A percentile compares a stretch with the other conserved stretches of the same genome.
Evolutionary conservation across 2,888 invertebrate genomes (phyloP).

Genomic region (Hemistola chrysoprasaria): DNA sequence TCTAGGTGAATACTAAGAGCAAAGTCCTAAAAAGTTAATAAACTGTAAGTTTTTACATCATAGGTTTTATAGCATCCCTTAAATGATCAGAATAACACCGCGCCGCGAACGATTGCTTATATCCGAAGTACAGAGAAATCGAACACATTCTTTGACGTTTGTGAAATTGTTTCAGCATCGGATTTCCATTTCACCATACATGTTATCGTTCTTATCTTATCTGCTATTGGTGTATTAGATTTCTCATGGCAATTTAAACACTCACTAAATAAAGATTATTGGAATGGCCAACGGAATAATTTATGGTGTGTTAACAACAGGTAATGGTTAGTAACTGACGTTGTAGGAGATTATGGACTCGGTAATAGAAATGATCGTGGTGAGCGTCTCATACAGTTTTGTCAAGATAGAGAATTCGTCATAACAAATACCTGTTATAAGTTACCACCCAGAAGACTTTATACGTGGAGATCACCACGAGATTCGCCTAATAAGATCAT

Average conservation of each 20-base stretch:
- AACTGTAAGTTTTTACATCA: no score
- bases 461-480: no score
- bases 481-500: no score
- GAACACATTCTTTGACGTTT: constrained; percentile 37
- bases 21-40: no score
- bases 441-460: no score
- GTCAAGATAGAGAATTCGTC: no score
- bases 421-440: no score
- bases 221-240: constrained; percentile 30
- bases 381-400: no score
- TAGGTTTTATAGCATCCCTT: constrained; percentile 17
- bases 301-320: constrained; percentile 4
- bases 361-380: no score
- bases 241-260: constrained; percentile 22
- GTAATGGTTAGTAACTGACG: no score
- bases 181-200: constrained; percentile 32
- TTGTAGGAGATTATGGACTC: no score
- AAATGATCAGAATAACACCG: constrained; percentile 26
- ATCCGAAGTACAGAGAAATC: constrained; percentile 40
- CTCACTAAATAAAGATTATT: constrained; percentile 3
- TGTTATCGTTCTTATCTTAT: constrained; percentile 29
- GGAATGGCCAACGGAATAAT: not conserved
- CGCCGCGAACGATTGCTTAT: constrained; percentile 39
- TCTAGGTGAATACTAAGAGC: no score
- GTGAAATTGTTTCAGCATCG: constrained; percentile 35